phyloP scores from a whole-genome alignment of 2,888 invertebrate species.

The Andrena bicolor region DNA sequence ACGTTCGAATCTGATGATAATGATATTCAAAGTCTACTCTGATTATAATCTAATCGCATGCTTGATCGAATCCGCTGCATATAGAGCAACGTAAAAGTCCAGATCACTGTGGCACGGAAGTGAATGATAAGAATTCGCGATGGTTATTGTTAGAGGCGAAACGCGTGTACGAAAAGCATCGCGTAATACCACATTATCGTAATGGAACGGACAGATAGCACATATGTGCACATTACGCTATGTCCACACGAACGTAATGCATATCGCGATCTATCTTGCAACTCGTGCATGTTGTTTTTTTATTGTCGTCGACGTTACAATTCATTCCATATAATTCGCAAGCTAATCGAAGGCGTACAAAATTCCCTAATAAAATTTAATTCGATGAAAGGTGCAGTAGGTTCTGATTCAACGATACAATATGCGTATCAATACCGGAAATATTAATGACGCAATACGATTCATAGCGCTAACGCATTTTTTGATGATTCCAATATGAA shows the following conservation, averaged over 20 bases:
- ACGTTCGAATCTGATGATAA: background rate
- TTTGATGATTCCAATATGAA: too few relatives aligned
- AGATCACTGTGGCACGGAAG: slow-evolving; percentile 4
- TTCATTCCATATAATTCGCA: background rate
- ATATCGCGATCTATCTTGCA: background rate
- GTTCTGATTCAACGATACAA: too few relatives aligned
- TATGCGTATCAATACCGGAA: background rate
- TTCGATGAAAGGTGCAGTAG: background rate
- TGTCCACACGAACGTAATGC: background rate
- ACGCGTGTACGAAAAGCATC: background rate
- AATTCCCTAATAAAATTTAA: background rate
- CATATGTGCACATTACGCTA: background rate
- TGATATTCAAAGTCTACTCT: background rate
- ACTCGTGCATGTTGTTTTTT: background rate
- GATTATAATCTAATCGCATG: background rate
- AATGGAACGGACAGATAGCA: slow-evolving; percentile 7
- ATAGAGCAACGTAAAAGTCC: background rate
- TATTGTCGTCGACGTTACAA: background rate
- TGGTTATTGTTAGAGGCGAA: background rate
- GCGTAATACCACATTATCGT: slow-evolving; percentile 9
- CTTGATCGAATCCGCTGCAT: background rate
- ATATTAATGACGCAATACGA: background rate
- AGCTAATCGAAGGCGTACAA: background rate
- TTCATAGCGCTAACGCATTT: background rate
- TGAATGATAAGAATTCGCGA: slow-evolving; percentile 2